These are phyloP conservation scores for Leptinotarsa juncta DNA, from an alignment of 2,888 invertebrate genomes.

Conservation along the genomic window DNA sequence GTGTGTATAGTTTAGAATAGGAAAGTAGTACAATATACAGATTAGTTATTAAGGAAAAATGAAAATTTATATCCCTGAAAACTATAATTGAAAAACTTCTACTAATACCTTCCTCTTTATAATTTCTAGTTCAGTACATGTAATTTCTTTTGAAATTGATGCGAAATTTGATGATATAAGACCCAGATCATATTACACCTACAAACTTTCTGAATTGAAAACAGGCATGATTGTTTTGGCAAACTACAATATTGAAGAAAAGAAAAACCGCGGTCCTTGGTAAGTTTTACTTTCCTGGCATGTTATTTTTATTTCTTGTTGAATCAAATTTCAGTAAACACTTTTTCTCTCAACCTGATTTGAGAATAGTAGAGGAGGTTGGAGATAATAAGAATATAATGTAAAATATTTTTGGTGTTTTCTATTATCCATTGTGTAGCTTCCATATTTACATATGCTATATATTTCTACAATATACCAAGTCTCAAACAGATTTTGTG, in stretches of 20 bases:
- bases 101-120: no score
- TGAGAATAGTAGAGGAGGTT: background rate
- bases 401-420: no score
- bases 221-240: conserved; percentile 76
- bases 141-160: conserved; percentile 59
- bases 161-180: conserved; percentile 70
- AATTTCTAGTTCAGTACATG: conserved; percentile 45
- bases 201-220: conserved; percentile 69
- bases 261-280: conserved; percentile 78
- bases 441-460: no score
- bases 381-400: no score
- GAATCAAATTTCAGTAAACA: background rate
- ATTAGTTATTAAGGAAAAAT: no score
- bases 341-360: background rate
- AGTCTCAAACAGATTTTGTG: no score
- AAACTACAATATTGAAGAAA: conserved; percentile 80
- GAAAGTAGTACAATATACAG: no score
- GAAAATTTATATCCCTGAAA: no score
- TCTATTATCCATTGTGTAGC: no score
- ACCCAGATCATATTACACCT: conserved; percentile 73
- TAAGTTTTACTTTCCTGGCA: conserved; percentile 52
- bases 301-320: background rate
- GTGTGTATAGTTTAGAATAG: no score
- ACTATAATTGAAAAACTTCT: no score
- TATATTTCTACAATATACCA: no score